These are phyloP conservation scores for Notothenia rossii DNA, from an alignment of 2,113 vertebrate species.

Conservation along the genomic window DNA sequence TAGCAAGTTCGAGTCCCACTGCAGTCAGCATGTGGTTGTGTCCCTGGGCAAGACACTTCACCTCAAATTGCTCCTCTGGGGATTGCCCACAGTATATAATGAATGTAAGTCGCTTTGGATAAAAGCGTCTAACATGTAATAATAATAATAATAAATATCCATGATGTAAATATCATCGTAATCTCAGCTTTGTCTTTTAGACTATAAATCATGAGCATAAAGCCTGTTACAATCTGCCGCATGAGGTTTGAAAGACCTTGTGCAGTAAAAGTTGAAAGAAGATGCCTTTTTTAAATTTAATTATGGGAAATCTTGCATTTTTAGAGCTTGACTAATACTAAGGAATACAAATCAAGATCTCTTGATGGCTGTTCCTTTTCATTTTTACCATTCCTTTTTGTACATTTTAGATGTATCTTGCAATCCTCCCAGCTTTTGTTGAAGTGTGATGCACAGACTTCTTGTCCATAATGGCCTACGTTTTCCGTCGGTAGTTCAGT, in stretches of 20 bases:
- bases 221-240: not conserved
- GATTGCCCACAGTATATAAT: no score
- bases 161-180: not conserved
- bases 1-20: no score
- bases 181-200: not conserved
- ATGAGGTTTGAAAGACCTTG: not conserved
- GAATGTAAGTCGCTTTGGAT: no score
- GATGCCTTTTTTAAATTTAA: not conserved
- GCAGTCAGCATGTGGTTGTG: no score
- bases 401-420: not conserved
- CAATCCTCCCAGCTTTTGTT: not conserved
- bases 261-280: not conserved
- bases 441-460: not conserved
- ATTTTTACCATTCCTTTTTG: not conserved
- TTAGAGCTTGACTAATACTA: not conserved
- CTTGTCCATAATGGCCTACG: not conserved
- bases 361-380: not conserved
- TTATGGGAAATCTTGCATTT: not conserved
- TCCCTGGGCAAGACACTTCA: no score
- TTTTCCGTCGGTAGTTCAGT: not conserved
- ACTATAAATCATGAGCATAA: not conserved
- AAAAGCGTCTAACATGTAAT: no score
- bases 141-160: not conserved
- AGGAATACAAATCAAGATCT: not conserved
- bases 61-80: no score